Evolutionary conservation across 2,797 vertebrate genomes (phyloP).

Genomic region (Monodelphis domestica): DNA sequence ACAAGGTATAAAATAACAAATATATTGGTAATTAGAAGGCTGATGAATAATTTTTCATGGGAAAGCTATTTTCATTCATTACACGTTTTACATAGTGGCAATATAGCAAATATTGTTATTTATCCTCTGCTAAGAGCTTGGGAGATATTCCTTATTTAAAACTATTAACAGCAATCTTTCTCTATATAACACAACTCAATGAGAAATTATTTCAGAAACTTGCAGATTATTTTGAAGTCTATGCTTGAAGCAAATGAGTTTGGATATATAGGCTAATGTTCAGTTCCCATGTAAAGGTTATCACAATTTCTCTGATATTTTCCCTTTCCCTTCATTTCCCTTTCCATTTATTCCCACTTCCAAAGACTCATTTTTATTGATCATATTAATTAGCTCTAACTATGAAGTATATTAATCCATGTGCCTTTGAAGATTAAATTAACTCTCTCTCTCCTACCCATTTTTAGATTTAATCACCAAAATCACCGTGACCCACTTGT

Average conservation of each 20-base stretch:
- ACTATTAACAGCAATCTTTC: constrained; percentile 56
- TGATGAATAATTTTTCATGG: neutral
- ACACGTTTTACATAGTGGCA: neutral
- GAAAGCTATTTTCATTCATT: neutral
- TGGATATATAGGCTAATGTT: neutral
- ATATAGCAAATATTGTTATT: neutral
- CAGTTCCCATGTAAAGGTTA: neutral
- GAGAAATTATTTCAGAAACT: constrained; percentile 18
- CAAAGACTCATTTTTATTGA: constrained; percentile 2
- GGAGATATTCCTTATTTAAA: constrained; percentile 38
- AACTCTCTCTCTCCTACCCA: no score
- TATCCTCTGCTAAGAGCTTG: neutral
- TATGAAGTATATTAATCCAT: constrained; percentile 19
- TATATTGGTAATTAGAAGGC: neutral
- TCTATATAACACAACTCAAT: constrained; percentile 34
- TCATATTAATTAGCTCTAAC: constrained; percentile 35
- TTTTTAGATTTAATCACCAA: no score
- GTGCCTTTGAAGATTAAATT: no score
- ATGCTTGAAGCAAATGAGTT: constrained; percentile 15
- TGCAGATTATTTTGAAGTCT: constrained; percentile 47
- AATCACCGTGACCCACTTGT: no score
- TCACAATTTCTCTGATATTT: neutral
- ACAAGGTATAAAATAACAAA: neutral
- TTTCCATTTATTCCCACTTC: neutral
- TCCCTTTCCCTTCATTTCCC: neutral